These are phyloP conservation scores for Andrena chrysosceles DNA, from an alignment of 2,888 invertebrate genomes.

Conservation along the genomic window DNA sequence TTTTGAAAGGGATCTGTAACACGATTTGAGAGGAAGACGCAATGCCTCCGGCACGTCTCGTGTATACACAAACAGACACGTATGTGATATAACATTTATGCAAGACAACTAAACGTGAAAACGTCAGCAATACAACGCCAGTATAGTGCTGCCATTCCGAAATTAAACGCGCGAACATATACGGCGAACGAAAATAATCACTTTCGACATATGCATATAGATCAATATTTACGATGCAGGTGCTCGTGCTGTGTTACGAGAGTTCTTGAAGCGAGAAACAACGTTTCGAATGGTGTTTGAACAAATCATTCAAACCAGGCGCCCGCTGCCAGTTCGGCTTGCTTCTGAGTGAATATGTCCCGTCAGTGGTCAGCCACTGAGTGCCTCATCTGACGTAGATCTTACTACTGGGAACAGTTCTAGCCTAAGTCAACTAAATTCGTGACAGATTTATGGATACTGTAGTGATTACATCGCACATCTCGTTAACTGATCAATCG, in stretches of 20 bases:
- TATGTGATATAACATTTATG: neutral
- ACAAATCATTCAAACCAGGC: neutral
- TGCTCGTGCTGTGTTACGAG: neutral
- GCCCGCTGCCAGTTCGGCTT: too few relatives aligned
- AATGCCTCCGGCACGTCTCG: neutral
- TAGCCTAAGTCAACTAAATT: too few relatives aligned
- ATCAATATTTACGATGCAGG: neutral
- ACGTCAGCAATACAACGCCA: neutral
- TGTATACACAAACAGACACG: neutral
- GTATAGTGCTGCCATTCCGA: neutral
- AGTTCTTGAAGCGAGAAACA: neutral
- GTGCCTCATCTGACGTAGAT: too few relatives aligned
- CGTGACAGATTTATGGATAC: too few relatives aligned
- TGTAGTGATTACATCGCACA: too few relatives aligned
- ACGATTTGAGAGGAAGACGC: constrained; percentile 27
- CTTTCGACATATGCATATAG: neutral
- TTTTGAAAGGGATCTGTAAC: constrained; percentile 30
- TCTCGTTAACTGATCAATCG: too few relatives aligned
- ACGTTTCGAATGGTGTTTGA: neutral
- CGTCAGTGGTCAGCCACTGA: too few relatives aligned
- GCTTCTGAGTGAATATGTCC: too few relatives aligned
- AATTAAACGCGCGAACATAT: neutral
- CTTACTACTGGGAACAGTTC: too few relatives aligned
- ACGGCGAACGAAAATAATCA: neutral
- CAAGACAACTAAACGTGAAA: neutral